phyloP scores from a whole-genome alignment of 2,888 invertebrate species.

The Diarsia dahlii region DNA sequence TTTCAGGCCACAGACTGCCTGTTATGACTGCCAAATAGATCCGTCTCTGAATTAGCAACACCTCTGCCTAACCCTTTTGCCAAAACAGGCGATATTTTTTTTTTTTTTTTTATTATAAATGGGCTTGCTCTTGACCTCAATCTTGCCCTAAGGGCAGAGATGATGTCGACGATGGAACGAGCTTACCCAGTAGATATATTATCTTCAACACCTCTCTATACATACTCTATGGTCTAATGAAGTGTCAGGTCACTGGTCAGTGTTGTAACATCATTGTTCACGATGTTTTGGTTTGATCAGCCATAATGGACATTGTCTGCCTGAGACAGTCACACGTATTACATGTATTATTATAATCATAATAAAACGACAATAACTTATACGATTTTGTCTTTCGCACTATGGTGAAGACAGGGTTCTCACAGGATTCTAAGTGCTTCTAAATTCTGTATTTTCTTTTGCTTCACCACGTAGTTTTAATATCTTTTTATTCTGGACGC shows the following conservation, averaged over 20 bases:
- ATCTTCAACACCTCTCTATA: constrained; percentile 40
- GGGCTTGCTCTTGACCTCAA: no score
- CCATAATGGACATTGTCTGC: constrained; percentile 63
- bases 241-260: constrained; percentile 17
- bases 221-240: constrained; percentile 27
- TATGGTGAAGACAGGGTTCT: constrained; percentile 7
- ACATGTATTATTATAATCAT: constrained; percentile 58
- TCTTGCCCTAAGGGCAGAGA: no score
- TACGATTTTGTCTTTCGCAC: constrained; percentile 34
- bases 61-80: neutral
- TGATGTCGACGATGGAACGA: no score
- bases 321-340: constrained; percentile 56
- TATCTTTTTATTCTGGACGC: no score
- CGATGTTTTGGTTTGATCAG: constrained; percentile 53
- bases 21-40: no score
- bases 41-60: neutral
- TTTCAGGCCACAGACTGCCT: no score
- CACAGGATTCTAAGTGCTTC: neutral
- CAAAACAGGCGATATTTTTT: no score
- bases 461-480: no score
- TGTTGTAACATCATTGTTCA: constrained; percentile 59
- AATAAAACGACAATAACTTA: constrained; percentile 50
- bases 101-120: no score
- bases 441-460: neutral
- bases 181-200: neutral